Evolutionary conservation across 2,797 vertebrate genomes (phyloP).

Genomic region (Hoplostethus mediterraneus): DNA sequence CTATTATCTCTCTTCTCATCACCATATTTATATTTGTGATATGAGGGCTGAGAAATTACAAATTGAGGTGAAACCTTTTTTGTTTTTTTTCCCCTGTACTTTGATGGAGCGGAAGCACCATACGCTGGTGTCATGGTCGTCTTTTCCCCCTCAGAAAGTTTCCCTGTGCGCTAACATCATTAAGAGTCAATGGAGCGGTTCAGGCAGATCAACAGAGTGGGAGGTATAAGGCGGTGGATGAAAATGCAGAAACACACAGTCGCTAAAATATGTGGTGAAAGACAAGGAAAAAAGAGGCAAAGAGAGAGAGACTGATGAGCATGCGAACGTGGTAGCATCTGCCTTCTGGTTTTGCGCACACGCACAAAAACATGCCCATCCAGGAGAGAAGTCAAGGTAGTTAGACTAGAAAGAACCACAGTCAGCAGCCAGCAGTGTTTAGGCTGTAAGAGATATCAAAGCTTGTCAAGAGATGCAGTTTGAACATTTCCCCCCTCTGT

Average conservation of each 20-base stretch:
- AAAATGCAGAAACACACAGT: neutral
- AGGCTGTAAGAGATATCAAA: conserved; percentile 19
- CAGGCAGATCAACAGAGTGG: conserved; percentile 1
- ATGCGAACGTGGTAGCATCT: conserved; percentile 15
- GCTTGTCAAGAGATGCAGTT: conserved; percentile 13
- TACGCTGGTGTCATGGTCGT: neutral
- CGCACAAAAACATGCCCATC: neutral
- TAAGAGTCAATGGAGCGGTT: neutral
- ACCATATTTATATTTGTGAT: neutral
- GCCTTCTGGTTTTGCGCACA: conserved; percentile 22
- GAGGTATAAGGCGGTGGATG: neutral
- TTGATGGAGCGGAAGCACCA: neutral
- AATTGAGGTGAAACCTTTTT: too few species aligned
- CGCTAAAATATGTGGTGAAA: neutral
- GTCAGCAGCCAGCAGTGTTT: conserved; percentile 2
- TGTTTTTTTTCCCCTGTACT: neutral
- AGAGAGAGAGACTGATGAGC: neutral
- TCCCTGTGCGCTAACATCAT: neutral
- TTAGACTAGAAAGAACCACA: conserved; percentile 28
- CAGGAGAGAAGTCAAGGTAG: conserved; percentile 27
- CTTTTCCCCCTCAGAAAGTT: neutral
- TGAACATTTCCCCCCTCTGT: conserved; percentile 19
- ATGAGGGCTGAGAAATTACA: too few species aligned
- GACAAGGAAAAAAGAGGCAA: neutral
- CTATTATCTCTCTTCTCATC: neutral